Base-by-base conservation (phyloP, 2,797 vertebrate species). In the Crocodylus rhombifer region DNA sequence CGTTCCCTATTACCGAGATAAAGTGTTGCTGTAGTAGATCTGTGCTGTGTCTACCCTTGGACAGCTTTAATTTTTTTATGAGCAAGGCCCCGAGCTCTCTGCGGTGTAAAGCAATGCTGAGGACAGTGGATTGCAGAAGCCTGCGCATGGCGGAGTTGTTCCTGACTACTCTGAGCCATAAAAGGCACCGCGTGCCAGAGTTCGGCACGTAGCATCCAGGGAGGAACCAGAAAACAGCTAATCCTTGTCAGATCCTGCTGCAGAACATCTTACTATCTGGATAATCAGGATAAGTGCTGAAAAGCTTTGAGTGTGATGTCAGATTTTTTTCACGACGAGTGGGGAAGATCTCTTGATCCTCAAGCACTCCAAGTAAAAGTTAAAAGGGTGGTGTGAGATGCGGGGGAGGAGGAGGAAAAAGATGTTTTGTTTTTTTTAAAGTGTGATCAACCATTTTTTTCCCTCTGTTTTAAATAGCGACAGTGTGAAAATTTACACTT, bases 281-380 rank as follows among this genome's bases (percentile, higher is more conserved):
- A 95, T 97, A 97, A 97, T 97, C 96, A 94, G 96, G 96, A 95
- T 96, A 97, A 96, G 95, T 96, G 96, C 95, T 94, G 96, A 96
- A 97, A 95, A 95, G 94, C 96, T 96, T 86, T 80, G 91, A 94
- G 96, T 94, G 95, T 95, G 95, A 96, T 97, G 96, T 97, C 96
- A 97, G 96, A 96, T 97, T 97, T 97, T 96, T 97, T 97, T 96
- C 94, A 90, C 20, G 92, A 96, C 94, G 95, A 97, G 92, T 91
- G 96, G 95, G 94, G 95, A 97, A 96, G 96, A 97, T 97, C 96
- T 97, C 96, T 97, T 96, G 96, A 97, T 97, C 96, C 95, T 95
- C 96, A 96, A 95, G 96, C 94, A 96, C 96, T 96, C 96, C 93
- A 94, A 96, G 95, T 96, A 96, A 95, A 97, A 96, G 95, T 96